phyloP scores from a whole-genome alignment of 2,113 vertebrate genomes.

The Carassius auratus region DNA sequence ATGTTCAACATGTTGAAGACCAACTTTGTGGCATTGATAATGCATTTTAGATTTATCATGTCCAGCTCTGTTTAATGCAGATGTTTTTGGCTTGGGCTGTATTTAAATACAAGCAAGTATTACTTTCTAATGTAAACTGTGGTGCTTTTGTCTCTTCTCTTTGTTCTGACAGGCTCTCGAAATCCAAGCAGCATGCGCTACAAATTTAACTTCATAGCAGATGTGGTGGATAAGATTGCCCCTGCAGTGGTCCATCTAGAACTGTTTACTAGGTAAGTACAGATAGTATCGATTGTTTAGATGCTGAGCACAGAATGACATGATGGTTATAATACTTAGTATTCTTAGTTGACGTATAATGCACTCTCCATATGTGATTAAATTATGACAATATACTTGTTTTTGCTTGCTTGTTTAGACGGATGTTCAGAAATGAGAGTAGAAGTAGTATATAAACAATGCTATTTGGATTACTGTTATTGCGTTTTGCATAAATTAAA shows the following conservation, averaged over 20 bases:
- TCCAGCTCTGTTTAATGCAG: not conserved
- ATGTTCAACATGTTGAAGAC: slow-evolving; percentile 1
- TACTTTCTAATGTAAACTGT: not conserved
- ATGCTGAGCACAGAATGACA: slow-evolving; percentile 10
- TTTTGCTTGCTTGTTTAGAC: slow-evolving; percentile 7
- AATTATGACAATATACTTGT: not conserved
- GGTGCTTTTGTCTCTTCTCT: slow-evolving; percentile 8
- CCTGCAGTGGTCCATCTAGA: slow-evolving; percentile 80
- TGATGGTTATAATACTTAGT: not conserved
- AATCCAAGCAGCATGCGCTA: slow-evolving; percentile 69
- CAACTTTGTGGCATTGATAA: not conserved
- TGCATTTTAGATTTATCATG: not conserved
- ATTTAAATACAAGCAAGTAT: not conserved
- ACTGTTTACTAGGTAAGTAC: slow-evolving; percentile 74
- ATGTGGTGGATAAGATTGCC: slow-evolving; percentile 75
- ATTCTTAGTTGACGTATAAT: not conserved
- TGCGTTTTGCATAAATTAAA: not conserved
- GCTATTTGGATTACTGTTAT: not conserved
- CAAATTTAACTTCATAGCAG: slow-evolving; percentile 81
- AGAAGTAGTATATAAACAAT: not conserved
- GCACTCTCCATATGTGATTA: slow-evolving; percentile 3
- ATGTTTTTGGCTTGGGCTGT: not conserved
- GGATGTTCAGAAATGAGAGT: not conserved
- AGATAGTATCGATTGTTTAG: not conserved
- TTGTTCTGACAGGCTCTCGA: slow-evolving; percentile 59